Conservation (phyloP, 2,113 vertebrate genomes). For the Notothenia coriiceps region DNA sequence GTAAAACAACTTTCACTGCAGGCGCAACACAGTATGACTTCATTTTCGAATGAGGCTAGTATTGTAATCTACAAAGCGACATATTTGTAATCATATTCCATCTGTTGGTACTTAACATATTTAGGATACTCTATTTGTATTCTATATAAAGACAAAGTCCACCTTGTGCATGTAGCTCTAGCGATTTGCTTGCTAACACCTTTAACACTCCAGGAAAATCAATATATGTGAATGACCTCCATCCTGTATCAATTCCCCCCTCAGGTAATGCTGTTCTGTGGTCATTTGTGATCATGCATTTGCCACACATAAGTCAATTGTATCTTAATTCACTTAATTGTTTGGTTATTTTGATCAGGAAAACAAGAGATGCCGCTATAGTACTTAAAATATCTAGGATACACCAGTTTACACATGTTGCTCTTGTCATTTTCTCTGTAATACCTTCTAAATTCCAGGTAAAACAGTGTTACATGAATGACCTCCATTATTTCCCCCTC, state of each 20-base stretch:
- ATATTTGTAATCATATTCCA: too few species aligned
- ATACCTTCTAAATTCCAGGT: constrained; percentile 7
- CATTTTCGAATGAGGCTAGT: too few species aligned
- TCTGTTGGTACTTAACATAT: too few species aligned
- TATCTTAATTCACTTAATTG: background rate
- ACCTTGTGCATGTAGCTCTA: background rate
- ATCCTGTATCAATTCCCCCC: background rate
- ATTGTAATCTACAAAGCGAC: too few species aligned
- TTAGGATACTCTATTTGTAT: too few species aligned
- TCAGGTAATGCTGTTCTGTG: constrained; percentile 16
- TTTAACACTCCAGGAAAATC: constrained; percentile 20
- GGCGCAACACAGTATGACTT: too few species aligned
- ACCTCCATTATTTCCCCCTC: background rate
- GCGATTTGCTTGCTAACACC: background rate
- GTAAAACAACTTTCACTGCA: too few species aligned
- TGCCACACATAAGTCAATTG: background rate
- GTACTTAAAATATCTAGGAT: background rate
- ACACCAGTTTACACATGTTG: background rate
- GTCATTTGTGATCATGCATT: constrained; percentile 49
- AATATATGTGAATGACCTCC: background rate
- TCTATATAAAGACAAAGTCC: background rate
- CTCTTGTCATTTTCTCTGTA: background rate
- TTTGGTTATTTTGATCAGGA: background rate
- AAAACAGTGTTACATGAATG: background rate
- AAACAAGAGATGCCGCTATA: background rate